Evolutionary conservation across 2,113 vertebrate genomes (phyloP).

Genomic region (Crotophaga sulcirostris): DNA sequence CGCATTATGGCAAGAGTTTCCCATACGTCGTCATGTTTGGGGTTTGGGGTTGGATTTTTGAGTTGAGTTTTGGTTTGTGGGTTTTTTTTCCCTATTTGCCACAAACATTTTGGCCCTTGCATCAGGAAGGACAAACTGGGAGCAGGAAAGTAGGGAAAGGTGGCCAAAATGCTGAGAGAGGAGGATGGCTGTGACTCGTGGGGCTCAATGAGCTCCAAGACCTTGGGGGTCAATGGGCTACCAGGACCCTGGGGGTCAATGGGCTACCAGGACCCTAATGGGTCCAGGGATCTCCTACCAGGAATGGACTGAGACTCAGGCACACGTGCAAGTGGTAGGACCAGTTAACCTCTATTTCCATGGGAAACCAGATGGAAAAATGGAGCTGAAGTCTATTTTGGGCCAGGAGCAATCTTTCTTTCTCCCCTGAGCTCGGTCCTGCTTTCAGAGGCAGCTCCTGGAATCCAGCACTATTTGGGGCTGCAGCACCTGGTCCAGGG

Average conservation of each 20-base stretch:
- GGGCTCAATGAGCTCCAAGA: too few relatives aligned
- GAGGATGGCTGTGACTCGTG: not conserved
- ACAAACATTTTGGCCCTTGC: not conserved
- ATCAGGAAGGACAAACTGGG: not conserved
- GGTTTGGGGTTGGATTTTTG: not conserved
- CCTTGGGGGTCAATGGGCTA: too few relatives aligned
- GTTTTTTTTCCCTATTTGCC: not conserved
- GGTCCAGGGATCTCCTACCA: not conserved
- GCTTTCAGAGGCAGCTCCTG: not conserved
- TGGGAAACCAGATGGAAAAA: slow-evolving; percentile 43
- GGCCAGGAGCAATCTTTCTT: not conserved
- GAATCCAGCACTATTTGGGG: not conserved
- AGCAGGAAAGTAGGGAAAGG: not conserved
- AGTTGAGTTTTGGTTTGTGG: too few relatives aligned
- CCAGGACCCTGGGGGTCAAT: too few relatives aligned
- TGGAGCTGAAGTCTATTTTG: slow-evolving; percentile 21
- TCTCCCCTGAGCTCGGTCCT: not conserved
- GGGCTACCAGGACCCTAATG: not conserved
- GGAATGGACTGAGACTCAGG: not conserved
- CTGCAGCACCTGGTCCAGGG: accelerated
- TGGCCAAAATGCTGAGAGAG: not conserved
- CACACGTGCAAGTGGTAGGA: accelerated
- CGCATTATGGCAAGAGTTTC: accelerated
- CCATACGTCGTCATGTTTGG: accelerated
- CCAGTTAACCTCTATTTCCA: not conserved